A percentile compares a stretch with the other conserved stretches of the same genome.
phyloP scores from a whole-genome alignment of 2,888 invertebrate genomes.

The Protodeltote pygarga region DNA sequence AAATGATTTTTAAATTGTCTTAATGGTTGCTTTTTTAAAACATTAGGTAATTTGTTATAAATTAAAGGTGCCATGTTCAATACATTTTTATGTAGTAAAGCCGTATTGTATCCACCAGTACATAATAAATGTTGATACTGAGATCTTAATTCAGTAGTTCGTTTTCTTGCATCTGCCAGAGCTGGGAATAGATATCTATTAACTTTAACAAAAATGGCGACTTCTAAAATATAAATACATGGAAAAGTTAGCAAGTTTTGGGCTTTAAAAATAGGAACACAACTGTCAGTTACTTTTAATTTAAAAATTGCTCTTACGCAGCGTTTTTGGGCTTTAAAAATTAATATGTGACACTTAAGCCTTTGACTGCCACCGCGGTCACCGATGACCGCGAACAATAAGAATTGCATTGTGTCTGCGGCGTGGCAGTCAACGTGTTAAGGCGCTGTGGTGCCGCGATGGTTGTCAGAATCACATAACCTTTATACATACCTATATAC shows the following conservation, averaged over 20 bases:
- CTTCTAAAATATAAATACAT: not conserved
- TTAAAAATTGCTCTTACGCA: not conserved
- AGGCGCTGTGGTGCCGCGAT: too few relatives aligned
- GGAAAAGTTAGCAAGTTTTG: not conserved
- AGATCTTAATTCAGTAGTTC: not conserved
- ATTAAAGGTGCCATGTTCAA: too few relatives aligned
- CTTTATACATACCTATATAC: too few relatives aligned
- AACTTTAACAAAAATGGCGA: not conserved
- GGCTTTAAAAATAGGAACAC: not conserved
- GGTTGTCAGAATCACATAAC: too few relatives aligned
- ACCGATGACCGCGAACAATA: too few relatives aligned
- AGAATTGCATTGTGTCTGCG: too few relatives aligned
- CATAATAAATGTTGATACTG: not conserved
- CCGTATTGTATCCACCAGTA: not conserved
- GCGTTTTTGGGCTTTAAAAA: conserved; percentile 1
- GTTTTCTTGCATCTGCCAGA: not conserved
- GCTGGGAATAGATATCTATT: not conserved
- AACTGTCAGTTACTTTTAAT: not conserved
- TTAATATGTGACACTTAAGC: too few relatives aligned
- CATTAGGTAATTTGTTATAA: too few relatives aligned
- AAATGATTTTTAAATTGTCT: too few relatives aligned
- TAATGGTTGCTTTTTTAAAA: too few relatives aligned
- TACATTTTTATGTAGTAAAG: not conserved
- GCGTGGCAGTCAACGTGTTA: too few relatives aligned
- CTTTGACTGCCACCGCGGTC: too few relatives aligned